Evolutionary conservation across 2,888 invertebrate genomes (phyloP), one percentile per base, ranked within the genome.

Genomic region (Apantesis nais): DNA sequence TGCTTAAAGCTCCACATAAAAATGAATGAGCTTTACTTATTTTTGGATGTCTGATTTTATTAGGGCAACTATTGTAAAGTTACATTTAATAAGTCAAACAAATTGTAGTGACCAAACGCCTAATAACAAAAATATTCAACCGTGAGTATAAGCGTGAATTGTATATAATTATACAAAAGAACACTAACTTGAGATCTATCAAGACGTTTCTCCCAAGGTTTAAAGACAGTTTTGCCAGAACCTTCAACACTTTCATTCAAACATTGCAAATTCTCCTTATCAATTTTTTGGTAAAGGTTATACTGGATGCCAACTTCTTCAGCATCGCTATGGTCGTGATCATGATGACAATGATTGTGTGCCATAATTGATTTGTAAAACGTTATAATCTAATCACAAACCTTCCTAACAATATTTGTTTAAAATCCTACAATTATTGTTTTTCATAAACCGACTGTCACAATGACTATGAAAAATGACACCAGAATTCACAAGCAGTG

Each of bases 201-300:
- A 75, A 98, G 94, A 81, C 99, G 96, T 75, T 97, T 96, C 82
- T 99, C 98, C 97, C 98, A 99, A 0, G 99, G 96, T 90, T 99
- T 99, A 87, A 99, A 99, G 7, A 99, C 97, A 39, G 96, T 96
- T 92, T 97, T 98, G 29, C 99, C 99, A 19, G 98, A 97, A 39
- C 97, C 98, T 83, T 99, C 99, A 9, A 95, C 91, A 66, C 95
- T 95, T 94, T 99, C 99, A 90, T 99, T 99, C 48, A 99, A 94
- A 90, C 99, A 99, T 87, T 98, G 97, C 37, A 99, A 94, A 89
- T 98, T 97, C 60, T 97, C 97, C 83, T 96, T 96, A 90, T 99
- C 98, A 83, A 99, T 99, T 96, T 98, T 99, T 80, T 97, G 96
- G 89, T 97, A 99, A 70, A 99, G 95, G 95, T 97, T 98, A 85